phyloP scores from a whole-genome alignment of 1,140 invertebrate genomes.

The Philaenus spumarius region DNA sequence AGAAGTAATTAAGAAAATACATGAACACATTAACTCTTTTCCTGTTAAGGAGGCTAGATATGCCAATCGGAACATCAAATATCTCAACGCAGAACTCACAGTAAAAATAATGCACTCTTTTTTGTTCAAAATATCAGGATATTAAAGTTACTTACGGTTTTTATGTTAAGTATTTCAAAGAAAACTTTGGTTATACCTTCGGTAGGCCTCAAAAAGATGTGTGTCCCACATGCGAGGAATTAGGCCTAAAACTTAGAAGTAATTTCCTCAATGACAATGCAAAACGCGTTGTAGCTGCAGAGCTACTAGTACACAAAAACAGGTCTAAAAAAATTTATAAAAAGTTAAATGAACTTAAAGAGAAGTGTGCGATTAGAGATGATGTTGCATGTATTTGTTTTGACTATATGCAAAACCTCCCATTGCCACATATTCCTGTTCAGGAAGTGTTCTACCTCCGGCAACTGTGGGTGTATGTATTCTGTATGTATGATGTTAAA shows the following conservation, averaged over 20 bases:
- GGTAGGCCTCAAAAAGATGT: constrained; percentile 25
- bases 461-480: constrained; percentile 22
- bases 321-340: constrained; percentile 30
- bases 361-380: constrained; percentile 28
- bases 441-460: too few relatives aligned
- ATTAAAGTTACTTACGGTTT: too few relatives aligned
- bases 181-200: constrained; percentile 28
- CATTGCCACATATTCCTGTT: constrained; percentile 29
- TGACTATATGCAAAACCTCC: too few relatives aligned
- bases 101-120: constrained; percentile 13
- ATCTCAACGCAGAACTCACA: constrained; percentile 5
- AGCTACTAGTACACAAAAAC: constrained; percentile 29
- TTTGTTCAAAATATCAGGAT: constrained; percentile 4
- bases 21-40: constrained; percentile 15
- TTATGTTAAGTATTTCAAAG: constrained; percentile 23
- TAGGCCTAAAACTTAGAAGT: constrained; percentile 21
- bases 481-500: constrained; percentile 19
- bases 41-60: constrained; percentile 4
- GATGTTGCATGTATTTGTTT: constrained; percentile 28
- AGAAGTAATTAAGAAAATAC: constrained; percentile 9
- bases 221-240: constrained; percentile 18
- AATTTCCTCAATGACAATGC: constrained; percentile 22
- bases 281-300: constrained; percentile 29
- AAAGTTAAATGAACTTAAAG: constrained; percentile 25
- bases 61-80: constrained; percentile 1